phyloP scores from a whole-genome alignment of 1,140 invertebrate species.

The Cephus cinctus region DNA sequence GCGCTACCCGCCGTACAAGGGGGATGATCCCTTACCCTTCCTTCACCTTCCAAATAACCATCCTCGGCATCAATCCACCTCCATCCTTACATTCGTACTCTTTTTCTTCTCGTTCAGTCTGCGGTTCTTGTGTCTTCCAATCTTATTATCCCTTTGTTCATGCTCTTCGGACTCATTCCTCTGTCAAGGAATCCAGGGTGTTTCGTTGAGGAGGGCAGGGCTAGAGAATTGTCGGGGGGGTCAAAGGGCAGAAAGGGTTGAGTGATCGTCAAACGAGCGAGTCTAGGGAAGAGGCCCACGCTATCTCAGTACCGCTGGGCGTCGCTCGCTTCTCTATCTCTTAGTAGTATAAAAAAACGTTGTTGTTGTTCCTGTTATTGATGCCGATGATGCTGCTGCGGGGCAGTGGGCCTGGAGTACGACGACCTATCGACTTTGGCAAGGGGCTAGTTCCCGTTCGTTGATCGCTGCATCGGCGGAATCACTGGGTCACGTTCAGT shows the following conservation, averaged over 20 bases:
- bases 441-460: conserved; percentile 57
- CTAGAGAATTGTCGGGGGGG: not conserved
- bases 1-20: conserved; percentile 39
- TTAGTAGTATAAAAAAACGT: conserved; percentile 51
- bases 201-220: not conserved
- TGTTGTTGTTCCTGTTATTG: conserved; percentile 22
- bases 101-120: too few relatives aligned
- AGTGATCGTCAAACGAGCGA: too few relatives aligned
- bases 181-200: too few relatives aligned
- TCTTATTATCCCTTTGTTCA: too few relatives aligned
- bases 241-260: not conserved
- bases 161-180: too few relatives aligned
- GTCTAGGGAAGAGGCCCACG: too few relatives aligned
- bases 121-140: too few relatives aligned
- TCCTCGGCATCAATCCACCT: too few relatives aligned
- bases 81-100: too few relatives aligned
- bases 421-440: conserved; percentile 19
- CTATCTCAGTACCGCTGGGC: conserved; percentile 16
- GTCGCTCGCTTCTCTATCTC: conserved; percentile 16
- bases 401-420: conserved; percentile 49
- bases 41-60: too few relatives aligned
- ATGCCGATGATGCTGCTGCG: conserved; percentile 36
- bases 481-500: conserved; percentile 65
- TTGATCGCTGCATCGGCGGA: conserved; percentile 53
- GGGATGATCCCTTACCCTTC: too few relatives aligned